phyloP scores from a whole-genome alignment of 1,140 invertebrate genomes.

The Archegozetes longisetosus region DNA sequence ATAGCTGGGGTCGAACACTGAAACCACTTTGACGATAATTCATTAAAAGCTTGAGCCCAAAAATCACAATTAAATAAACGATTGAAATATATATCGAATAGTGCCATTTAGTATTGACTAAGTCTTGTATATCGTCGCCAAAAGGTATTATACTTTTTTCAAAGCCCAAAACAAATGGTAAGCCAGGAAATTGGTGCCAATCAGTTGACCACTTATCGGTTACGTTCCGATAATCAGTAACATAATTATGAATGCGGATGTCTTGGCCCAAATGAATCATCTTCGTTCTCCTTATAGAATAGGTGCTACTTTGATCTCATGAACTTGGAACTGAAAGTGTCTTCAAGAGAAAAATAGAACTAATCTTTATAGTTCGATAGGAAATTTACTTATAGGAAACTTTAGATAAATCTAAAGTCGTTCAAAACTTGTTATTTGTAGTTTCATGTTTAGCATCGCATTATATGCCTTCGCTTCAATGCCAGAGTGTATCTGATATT shows the following conservation, averaged over 20 bases:
- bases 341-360: too few species aligned
- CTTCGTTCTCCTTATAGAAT: neutral
- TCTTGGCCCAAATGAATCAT: neutral
- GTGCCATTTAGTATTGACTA: neutral
- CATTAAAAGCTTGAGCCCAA: neutral
- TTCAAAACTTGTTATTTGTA: too few species aligned
- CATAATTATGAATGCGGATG: neutral
- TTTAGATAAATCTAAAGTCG: too few species aligned
- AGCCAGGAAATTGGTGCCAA: slow-evolving; percentile 7
- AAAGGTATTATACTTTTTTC: neutral
- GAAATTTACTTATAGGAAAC: too few species aligned
- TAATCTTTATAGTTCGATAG: too few species aligned
- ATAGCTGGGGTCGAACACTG: slow-evolving; percentile 3
- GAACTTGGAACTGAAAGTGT: too few species aligned
- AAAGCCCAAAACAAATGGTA: neutral
- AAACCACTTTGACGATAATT: neutral
- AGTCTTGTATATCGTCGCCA: neutral
- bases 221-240: neutral
- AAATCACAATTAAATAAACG: neutral
- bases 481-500: too few species aligned
- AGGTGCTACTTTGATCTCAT: too few species aligned
- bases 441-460: too few species aligned
- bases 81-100: neutral
- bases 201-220: neutral
- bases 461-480: too few species aligned